phyloP scores from a whole-genome alignment of 2,113 vertebrate species.

The Colistium nudipinnis region DNA sequence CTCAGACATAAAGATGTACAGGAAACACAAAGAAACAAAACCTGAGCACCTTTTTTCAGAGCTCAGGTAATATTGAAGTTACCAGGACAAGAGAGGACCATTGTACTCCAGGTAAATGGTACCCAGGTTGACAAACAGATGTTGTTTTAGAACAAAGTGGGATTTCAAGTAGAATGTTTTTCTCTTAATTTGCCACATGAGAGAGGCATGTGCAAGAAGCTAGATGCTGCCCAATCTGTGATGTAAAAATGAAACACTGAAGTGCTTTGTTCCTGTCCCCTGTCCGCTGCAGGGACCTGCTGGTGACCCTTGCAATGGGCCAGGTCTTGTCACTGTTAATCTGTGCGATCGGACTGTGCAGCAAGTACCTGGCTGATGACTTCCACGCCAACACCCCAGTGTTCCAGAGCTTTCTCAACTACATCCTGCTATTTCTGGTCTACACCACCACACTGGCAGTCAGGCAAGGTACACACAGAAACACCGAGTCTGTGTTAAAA shows the following conservation, averaged over 20 bases:
- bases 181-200: not conserved
- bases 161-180: too few species aligned
- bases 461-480: slow-evolving; percentile 86
- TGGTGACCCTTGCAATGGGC: slow-evolving; percentile 92
- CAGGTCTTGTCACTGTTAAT: slow-evolving; percentile 93
- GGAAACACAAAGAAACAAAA: too few species aligned
- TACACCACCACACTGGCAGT: slow-evolving; percentile 96
- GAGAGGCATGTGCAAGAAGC: not conserved
- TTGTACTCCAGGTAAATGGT: too few species aligned
- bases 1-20: too few species aligned
- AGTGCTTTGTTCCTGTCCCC: not conserved
- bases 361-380: slow-evolving; percentile 95
- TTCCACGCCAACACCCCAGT: slow-evolving; percentile 96
- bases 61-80: too few species aligned
- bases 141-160: too few species aligned
- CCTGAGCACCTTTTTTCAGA: too few species aligned
- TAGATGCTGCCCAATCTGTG: not conserved
- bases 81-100: too few species aligned
- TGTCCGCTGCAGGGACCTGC: slow-evolving; percentile 86
- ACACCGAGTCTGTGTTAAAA: not conserved
- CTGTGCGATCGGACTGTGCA: slow-evolving; percentile 93
- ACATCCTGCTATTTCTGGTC: slow-evolving; percentile 96
- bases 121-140: too few species aligned
- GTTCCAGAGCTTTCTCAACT: slow-evolving; percentile 98
- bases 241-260: not conserved